Base-by-base conservation (phyloP, 2,113 vertebrate genomes). In the Hystrix brachyura region DNA sequence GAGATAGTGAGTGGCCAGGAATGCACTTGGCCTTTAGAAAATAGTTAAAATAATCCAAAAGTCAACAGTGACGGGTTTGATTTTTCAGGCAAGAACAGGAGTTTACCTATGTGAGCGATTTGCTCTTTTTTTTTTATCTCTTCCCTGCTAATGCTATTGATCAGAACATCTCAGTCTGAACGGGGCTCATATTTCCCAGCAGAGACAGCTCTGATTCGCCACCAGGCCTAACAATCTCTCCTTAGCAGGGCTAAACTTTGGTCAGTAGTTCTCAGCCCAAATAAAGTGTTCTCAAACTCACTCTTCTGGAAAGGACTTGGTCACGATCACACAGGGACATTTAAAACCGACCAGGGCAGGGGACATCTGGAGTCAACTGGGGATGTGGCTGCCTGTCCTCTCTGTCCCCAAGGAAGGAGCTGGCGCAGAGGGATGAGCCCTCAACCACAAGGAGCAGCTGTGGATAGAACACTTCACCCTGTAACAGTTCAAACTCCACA, bases 221-320 rank as follows among this genome's bases (percentile, higher is more conserved):
- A 57, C 46, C n/a, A 27, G 23, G n/a, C 60, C 71, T 55, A 76
- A 74, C 72, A 81, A 51, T 74, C 46, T 38, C 55, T 48, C 46
- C 90, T 67, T 51, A 76, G 55, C 25, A 84, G 71, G 15, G 38
- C 25, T 84, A 51, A 32, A 59, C 88, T 38, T 81, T 15, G 71
- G 38, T 92, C 72, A 76, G 2, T 59, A 89, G 83, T 86, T 82
- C 78, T 83, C 71, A 59, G 67, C 57, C 64, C 91, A 94, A 84
- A 93, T 74, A 60, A 88, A 89, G 83, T 34, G 53, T 27, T 67
- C 79, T 46, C 8, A 18, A 82, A 65, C 19, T 18, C 71, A 21
- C 51, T 93, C 95, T 71, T 89, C 38, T 48, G 51, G 51, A 85
- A 94, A 92, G 94, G 34, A 83, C 96, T 94, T 90, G 59, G 65